A percentile compares a stretch with the other conserved stretches of the same genome.
Evolutionary conservation across 1,140 invertebrate species (phyloP).

Genomic region (Drosophila sturtevanti): DNA sequence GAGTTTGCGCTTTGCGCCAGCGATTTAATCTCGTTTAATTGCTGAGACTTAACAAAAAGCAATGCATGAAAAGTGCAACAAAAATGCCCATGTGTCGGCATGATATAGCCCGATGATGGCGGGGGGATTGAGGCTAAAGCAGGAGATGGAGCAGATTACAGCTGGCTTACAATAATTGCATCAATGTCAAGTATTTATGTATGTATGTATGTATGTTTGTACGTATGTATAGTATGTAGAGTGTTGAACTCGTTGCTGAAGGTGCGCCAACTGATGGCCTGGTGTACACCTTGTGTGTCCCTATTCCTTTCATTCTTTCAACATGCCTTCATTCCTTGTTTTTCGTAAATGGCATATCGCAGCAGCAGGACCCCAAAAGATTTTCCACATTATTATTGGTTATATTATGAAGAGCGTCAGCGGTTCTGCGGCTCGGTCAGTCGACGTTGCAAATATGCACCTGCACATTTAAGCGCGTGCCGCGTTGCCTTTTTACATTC

Average conservation of each 20-base stretch:
- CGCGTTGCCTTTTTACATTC: conserved; percentile 35
- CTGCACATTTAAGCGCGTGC: conserved; percentile 54
- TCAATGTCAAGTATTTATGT: conserved; percentile 50
- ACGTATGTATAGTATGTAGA: conserved; percentile 13
- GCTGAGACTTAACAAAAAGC: conserved; percentile 48
- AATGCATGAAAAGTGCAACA: neutral
- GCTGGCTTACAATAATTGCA: conserved; percentile 56
- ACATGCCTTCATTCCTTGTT: conserved; percentile 15
- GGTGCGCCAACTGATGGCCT: conserved; percentile 50
- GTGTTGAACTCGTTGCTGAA: conserved; percentile 16
- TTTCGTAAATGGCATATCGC: neutral
- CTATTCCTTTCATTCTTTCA: neutral
- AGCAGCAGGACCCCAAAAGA: conserved; percentile 52
- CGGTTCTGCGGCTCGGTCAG: conserved; percentile 4
- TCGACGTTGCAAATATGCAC: conserved; percentile 36
- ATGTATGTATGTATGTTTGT: conserved; percentile 1
- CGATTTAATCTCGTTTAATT: conserved; percentile 79
- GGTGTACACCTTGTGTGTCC: conserved; percentile 43
- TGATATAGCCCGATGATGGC: neutral
- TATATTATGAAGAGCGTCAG: conserved; percentile 55
- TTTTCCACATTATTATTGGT: conserved; percentile 63
- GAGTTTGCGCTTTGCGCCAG: conserved; percentile 60
- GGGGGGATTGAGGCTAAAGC: neutral
- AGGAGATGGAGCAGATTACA: conserved; percentile 31
- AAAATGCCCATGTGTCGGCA: conserved; percentile 12